Evolutionary conservation across 35 echinoderm and acorn worm genomes (phyloP).

Genomic region (Anneissia japonica): DNA sequence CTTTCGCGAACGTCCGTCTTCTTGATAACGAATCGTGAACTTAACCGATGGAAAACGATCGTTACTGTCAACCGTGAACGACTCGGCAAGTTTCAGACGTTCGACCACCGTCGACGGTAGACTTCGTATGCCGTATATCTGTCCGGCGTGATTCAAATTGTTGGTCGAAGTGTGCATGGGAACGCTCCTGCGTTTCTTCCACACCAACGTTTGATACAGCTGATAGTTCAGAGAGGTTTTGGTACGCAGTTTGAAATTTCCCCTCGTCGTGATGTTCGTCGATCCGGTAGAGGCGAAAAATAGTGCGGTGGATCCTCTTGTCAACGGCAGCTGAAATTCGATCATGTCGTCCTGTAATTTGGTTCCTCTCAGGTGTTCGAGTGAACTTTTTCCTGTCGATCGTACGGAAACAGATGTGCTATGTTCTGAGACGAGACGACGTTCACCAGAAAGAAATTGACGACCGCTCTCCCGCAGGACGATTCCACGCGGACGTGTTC

Average conservation of each 20-base stretch:
- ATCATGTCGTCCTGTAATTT: not conserved
- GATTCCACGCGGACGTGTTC: not conserved
- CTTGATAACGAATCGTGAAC: not conserved
- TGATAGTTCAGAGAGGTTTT: not conserved
- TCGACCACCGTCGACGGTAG: not conserved
- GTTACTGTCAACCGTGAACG: too few relatives aligned
- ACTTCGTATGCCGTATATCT: not conserved
- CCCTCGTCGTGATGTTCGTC: not conserved
- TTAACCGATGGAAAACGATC: not conserved
- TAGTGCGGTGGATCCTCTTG: not conserved
- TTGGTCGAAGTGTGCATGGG: not conserved
- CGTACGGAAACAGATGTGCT: not conserved
- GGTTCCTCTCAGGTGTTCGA: not conserved
- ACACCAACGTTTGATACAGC: not conserved
- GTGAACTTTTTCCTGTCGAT: not conserved
- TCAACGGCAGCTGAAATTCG: not conserved
- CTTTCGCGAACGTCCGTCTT: not conserved
- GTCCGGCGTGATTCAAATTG: not conserved
- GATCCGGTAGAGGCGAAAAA: not conserved
- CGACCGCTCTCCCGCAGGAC: not conserved
- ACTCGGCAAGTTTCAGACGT: not conserved
- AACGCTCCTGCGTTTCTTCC: not conserved
- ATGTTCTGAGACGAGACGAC: not conserved
- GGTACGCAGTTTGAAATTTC: not conserved
- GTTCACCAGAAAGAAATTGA: not conserved